Conservation (phyloP, 2,888 invertebrate genomes). For the Dicranocentrus wangi region DNA sequence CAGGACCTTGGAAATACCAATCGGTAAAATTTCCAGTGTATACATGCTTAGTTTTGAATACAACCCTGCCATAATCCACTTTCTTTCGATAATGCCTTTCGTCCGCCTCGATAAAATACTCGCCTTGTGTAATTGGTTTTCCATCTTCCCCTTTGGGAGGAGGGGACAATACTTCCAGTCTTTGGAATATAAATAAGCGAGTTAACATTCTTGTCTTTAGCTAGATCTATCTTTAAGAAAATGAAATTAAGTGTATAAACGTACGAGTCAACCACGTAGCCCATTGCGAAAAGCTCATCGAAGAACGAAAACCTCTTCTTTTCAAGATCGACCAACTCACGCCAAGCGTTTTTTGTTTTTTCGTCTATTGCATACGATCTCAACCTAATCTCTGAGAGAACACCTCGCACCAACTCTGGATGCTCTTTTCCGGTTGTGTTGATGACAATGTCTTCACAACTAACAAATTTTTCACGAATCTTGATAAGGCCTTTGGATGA, state of each 20-base stretch:
- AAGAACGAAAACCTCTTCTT: conserved; percentile 67
- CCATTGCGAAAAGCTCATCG: conserved; percentile 68
- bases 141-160: conserved; percentile 35
- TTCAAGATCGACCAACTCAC: conserved; percentile 55
- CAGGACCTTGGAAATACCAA: conserved; percentile 70
- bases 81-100: conserved; percentile 52
- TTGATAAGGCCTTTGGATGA: background rate
- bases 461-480: conserved; percentile 36
- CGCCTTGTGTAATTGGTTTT: conserved; percentile 43
- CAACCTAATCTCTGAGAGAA: conserved; percentile 26
- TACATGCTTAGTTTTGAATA: conserved; percentile 71
- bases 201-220: background rate
- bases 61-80: conserved; percentile 68
- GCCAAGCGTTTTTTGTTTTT: conserved; percentile 48
- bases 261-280: conserved; percentile 70
- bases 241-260: background rate
- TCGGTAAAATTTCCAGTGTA: conserved; percentile 70
- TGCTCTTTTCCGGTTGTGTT: conserved; percentile 8
- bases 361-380: conserved; percentile 46
- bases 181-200: conserved; percentile 20
- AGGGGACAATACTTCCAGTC: conserved; percentile 38
- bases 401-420: conserved; percentile 44
- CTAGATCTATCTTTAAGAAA: conserved; percentile 13
- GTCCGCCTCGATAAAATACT: conserved; percentile 68
- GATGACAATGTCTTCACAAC: conserved; percentile 49